Conservation (phyloP, 2,888 invertebrate genomes). For the Anticlea derivata region DNA sequence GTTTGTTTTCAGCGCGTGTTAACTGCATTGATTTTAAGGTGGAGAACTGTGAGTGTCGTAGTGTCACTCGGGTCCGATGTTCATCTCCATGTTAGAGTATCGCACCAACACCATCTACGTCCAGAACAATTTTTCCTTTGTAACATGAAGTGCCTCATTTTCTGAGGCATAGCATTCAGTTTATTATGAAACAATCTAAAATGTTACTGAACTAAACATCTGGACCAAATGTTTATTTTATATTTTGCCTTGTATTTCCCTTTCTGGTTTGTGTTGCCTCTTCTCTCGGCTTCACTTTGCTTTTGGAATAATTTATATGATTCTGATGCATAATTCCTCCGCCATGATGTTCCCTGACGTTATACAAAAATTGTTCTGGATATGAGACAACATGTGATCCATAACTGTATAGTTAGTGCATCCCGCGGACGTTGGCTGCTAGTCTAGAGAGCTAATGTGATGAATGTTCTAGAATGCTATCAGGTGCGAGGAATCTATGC, state of each 20-base stretch:
- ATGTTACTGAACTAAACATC: neutral
- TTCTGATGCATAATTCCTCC: conserved; percentile 56
- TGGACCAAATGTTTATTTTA: conserved; percentile 17
- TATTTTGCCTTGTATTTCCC: conserved; percentile 18
- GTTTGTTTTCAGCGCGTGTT: conserved; percentile 84
- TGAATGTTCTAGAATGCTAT: conserved; percentile 66
- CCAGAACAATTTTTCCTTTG: conserved; percentile 62
- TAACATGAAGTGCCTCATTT: conserved; percentile 21
- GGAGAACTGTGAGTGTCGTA: conserved; percentile 85
- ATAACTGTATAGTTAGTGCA: conserved; percentile 67
- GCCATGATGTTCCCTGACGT: conserved; percentile 40
- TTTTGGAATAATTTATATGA: conserved; percentile 26
- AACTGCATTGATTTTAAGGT: conserved; percentile 85
- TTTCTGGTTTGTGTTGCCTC: conserved; percentile 16
- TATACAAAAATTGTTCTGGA: conserved; percentile 78
- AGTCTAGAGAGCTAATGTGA: conserved; percentile 60
- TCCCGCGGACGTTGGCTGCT: conserved; percentile 67
- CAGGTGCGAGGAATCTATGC: conserved; percentile 63
- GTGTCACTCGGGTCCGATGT: conserved; percentile 74
- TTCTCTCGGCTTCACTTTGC: conserved; percentile 32
- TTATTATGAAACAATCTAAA: neutral
- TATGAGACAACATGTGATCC: conserved; percentile 60
- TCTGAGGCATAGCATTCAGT: conserved; percentile 2
- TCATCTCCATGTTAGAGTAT: conserved; percentile 78
- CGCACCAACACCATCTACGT: conserved; percentile 67